phyloP scores from a whole-genome alignment of 2,797 vertebrate species.

The Myoxocephalus aenaeus region DNA sequence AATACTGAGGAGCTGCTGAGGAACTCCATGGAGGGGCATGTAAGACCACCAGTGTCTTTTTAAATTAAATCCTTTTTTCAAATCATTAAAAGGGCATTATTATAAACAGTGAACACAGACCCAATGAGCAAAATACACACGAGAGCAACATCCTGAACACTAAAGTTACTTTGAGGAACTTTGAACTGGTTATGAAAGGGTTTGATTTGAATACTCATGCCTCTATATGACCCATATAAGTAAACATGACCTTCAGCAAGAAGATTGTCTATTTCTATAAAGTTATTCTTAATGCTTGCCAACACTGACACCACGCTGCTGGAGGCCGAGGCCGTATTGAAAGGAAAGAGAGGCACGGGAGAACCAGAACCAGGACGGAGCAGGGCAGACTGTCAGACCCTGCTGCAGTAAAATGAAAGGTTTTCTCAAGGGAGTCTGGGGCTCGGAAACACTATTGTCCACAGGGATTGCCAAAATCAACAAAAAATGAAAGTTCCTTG shows the following conservation, averaged over 20 bases:
- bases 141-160: neutral
- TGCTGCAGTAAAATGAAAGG: neutral
- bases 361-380: neutral
- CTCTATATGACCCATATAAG: neutral
- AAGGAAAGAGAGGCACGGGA: too few species aligned
- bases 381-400: neutral
- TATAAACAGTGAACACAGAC: neutral
- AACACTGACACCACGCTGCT: too few species aligned
- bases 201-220: neutral
- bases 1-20: constrained; percentile 46
- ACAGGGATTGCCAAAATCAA: too few species aligned
- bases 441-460: neutral
- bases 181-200: neutral
- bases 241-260: neutral
- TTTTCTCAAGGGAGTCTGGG: neutral
- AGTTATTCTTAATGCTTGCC: too few species aligned
- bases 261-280: neutral
- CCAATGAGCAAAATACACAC: neutral
- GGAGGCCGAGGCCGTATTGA: too few species aligned
- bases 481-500: neutral
- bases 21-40: constrained; percentile 24
- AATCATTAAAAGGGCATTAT: constrained; percentile 29
- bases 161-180: neutral
- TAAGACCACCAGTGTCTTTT: constrained; percentile 18
- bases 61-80: constrained; percentile 13